A percentile compares a stretch with the other conserved stretches of the same genome.
phyloP scores from a whole-genome alignment of 2,797 vertebrate genomes.

The Adelosebastes latens region DNA sequence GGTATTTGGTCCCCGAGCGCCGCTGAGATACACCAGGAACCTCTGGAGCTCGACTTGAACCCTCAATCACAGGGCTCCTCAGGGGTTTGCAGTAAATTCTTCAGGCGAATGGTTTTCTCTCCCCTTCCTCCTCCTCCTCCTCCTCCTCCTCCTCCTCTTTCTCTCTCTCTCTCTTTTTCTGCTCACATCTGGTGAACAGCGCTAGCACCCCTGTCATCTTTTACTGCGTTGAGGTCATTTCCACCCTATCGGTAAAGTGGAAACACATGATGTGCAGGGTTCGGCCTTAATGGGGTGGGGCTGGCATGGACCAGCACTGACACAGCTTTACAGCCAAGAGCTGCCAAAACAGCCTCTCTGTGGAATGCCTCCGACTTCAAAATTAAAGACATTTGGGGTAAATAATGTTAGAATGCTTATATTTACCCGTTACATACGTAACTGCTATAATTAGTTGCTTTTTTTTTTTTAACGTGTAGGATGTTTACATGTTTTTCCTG shows the following conservation, averaged over 20 bases:
- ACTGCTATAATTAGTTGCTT: slow-evolving; percentile 33
- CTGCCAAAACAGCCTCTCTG: slow-evolving; percentile 72
- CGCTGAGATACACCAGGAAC: slow-evolving; percentile 81
- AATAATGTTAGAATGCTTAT: slow-evolving; percentile 54
- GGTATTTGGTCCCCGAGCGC: slow-evolving; percentile 49
- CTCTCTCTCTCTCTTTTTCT: slow-evolving; percentile 57
- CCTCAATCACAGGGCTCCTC: slow-evolving; percentile 83
- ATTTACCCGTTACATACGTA: slow-evolving; percentile 25
- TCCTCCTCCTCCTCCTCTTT: slow-evolving; percentile 47
- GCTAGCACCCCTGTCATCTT: slow-evolving; percentile 84
- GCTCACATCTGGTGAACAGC: slow-evolving; percentile 86
- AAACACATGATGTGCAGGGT: slow-evolving; percentile 82
- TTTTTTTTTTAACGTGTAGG: slow-evolving; percentile 30
- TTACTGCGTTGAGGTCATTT: slow-evolving; percentile 87
- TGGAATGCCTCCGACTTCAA: slow-evolving; percentile 60
- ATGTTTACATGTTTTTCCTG: slow-evolving; percentile 23
- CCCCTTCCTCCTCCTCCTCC: slow-evolving; percentile 61
- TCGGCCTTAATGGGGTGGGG: slow-evolving; percentile 80
- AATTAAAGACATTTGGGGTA: slow-evolving; percentile 69
- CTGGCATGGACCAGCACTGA: slow-evolving; percentile 76
- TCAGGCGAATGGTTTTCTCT: slow-evolving; percentile 81
- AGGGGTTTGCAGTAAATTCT: slow-evolving; percentile 84
- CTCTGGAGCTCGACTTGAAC: slow-evolving; percentile 81
- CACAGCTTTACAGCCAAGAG: slow-evolving; percentile 71
- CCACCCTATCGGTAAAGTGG: slow-evolving; percentile 84